A percentile compares a stretch with the other conserved stretches of the same genome.
Evolutionary conservation across 2,113 vertebrate genomes (phyloP).

Genomic region (Pantherophis guttatus): DNA sequence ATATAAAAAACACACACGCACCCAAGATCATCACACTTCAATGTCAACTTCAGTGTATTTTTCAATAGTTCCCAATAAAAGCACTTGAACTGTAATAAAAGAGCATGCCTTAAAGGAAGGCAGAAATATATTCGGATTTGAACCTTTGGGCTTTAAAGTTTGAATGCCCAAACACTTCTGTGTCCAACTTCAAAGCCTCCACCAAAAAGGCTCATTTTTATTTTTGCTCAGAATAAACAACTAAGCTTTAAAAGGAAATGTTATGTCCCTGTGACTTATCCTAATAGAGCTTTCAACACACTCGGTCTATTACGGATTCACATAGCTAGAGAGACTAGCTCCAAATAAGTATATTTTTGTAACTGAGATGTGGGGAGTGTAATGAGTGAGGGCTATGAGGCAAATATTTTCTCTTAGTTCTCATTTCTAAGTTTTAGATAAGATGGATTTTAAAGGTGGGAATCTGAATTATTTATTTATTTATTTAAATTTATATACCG

Average conservation of each 20-base stretch:
- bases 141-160: background rate
- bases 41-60: constrained; percentile 67
- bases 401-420: background rate
- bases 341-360: background rate
- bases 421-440: background rate
- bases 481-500: no score
- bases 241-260: background rate
- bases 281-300: background rate
- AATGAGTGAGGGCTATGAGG: background rate
- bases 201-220: background rate
- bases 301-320: background rate
- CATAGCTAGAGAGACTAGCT: background rate
- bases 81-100: constrained; percentile 51
- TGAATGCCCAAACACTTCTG: background rate
- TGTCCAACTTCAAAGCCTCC: background rate
- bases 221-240: background rate
- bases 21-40: constrained; percentile 71
- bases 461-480: background rate
- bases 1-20: background rate
- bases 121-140: constrained; percentile 36
- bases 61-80: constrained; percentile 61
- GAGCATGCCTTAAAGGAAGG: constrained; percentile 52
- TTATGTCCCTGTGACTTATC: background rate
- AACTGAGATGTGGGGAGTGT: background rate
- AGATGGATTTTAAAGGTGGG: background rate